Evolutionary conservation across 2,113 vertebrate species (phyloP).

Genomic region (Sapayoa aenigma): DNA sequence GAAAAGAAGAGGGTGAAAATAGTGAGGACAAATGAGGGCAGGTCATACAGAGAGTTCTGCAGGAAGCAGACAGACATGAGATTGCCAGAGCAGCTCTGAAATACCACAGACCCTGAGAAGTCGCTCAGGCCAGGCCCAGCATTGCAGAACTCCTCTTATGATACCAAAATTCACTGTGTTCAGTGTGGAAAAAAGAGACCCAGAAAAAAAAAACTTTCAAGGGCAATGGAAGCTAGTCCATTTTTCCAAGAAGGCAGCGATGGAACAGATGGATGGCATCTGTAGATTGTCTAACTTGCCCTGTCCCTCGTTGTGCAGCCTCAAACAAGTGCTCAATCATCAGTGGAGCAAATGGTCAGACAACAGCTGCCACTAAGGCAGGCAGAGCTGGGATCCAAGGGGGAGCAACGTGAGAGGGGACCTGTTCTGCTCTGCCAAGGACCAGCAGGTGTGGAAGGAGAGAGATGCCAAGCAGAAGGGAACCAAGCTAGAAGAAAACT

Average conservation of each 20-base stretch:
- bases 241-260: neutral
- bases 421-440: slow-evolving; percentile 46
- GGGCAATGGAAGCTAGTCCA: neutral
- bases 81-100: neutral
- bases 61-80: neutral
- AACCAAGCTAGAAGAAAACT: slow-evolving; percentile 61
- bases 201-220: neutral
- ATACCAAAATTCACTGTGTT: neutral
- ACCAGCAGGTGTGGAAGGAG: slow-evolving; percentile 45
- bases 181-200: neutral
- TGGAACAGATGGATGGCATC: slow-evolving; percentile 46
- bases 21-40: neutral
- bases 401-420: slow-evolving; percentile 11
- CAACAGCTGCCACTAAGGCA: slow-evolving; percentile 51
- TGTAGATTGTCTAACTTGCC: slow-evolving; percentile 4
- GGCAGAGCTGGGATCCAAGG: slow-evolving; percentile 40
- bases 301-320: neutral
- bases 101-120: neutral
- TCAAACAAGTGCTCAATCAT: neutral
- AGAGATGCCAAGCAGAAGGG: slow-evolving; percentile 61
- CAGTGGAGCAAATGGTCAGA: slow-evolving; percentile 3
- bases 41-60: neutral
- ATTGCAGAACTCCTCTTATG: neutral
- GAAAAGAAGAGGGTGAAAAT: neutral
- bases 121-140: neutral